These are phyloP conservation scores for Pogonocichla stellata DNA, from an alignment of 2,113 vertebrate genomes.

Conservation along the genomic window DNA sequence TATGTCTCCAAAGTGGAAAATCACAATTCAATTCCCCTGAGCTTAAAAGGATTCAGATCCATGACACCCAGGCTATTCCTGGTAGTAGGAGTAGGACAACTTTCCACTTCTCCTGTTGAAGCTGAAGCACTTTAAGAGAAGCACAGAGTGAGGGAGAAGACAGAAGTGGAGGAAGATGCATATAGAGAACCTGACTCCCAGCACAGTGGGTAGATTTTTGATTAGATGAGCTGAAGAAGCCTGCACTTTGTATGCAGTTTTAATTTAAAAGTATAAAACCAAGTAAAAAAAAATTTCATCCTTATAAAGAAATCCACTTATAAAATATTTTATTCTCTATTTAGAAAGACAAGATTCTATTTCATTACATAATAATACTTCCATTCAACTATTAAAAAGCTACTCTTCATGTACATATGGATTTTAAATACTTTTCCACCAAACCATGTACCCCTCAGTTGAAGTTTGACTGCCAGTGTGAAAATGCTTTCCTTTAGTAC, in stretches of 20 bases:
- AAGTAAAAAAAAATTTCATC: neutral
- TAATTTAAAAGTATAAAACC: neutral
- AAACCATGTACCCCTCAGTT: neutral
- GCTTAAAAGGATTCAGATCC: neutral
- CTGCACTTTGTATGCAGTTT: neutral
- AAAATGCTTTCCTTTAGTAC: neutral
- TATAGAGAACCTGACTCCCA: neutral
- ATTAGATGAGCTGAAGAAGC: neutral
- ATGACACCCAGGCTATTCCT: neutral
- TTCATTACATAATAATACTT: neutral
- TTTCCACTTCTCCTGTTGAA: neutral
- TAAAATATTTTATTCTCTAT: neutral
- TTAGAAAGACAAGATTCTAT: neutral
- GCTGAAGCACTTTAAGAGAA: neutral
- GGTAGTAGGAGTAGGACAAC: neutral
- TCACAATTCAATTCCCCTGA: neutral
- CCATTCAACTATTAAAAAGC: neutral
- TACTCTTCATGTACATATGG: neutral
- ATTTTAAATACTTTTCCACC: neutral
- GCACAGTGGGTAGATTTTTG: neutral
- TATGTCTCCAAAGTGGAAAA: neutral
- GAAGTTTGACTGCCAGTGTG: neutral
- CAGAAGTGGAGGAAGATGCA: neutral
- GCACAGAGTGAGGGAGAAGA: neutral
- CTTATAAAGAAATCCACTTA: neutral